Percentiles rank a stretch among this genome's conserved stretches.
Evolutionary conservation across 2,797 vertebrate species (phyloP).

Genomic region (Buceros bicornis): DNA sequence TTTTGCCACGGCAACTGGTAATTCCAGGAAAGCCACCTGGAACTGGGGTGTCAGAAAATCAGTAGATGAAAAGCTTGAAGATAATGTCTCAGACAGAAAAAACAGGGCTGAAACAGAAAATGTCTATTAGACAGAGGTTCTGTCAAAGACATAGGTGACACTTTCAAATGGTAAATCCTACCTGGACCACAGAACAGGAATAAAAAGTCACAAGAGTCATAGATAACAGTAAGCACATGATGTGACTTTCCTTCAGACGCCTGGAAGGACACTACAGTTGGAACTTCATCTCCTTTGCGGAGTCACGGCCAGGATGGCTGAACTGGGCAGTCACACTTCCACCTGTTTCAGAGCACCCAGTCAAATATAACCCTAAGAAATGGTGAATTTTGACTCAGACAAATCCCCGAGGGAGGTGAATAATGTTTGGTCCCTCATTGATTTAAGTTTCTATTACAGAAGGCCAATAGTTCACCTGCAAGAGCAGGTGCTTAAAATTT

Average conservation of each 20-base stretch:
- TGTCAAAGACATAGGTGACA: neutral
- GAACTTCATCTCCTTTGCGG: fast-evolving
- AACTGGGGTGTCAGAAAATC: neutral
- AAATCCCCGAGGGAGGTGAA: neutral
- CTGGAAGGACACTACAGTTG: neutral
- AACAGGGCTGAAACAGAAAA: neutral
- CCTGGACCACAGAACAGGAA: neutral
- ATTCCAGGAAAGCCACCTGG: neutral
- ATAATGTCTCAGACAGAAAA: slow-evolving; percentile 15
- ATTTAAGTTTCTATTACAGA: neutral
- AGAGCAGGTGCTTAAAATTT: neutral
- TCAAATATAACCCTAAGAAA: neutral
- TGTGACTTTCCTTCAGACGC: neutral
- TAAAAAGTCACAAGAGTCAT: neutral
- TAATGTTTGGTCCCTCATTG: neutral
- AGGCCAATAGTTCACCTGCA: neutral
- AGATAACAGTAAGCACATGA: neutral
- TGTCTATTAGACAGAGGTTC: neutral
- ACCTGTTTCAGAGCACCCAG: neutral
- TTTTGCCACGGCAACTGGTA: slow-evolving; percentile 56
- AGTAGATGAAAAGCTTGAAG: slow-evolving; percentile 16
- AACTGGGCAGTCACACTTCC: neutral
- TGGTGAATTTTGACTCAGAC: neutral
- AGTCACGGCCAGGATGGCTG: neutral
- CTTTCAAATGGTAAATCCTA: neutral